Percentiles rank a stretch among this genome's conserved stretches.
Conservation (phyloP, 2,888 invertebrate genomes). For the Congeria kusceri region DNA sequence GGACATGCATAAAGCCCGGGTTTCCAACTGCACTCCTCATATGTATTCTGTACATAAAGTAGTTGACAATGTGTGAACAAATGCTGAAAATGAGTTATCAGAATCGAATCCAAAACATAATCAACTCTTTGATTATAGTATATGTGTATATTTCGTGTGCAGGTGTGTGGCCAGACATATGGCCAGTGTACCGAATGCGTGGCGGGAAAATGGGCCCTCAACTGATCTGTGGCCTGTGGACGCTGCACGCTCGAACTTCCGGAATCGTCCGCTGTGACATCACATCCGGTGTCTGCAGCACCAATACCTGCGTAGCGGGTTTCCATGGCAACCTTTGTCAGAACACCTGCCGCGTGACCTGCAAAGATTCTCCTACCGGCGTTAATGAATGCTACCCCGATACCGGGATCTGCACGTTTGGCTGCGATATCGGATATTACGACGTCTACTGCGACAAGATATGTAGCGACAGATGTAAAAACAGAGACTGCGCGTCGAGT, state of each 20-base stretch:
- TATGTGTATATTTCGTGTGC: constrained; percentile 10
- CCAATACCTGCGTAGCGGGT: constrained; percentile 39
- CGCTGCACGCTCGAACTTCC: constrained; percentile 20
- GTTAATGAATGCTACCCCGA: constrained; percentile 33
- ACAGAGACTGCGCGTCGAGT: constrained; percentile 37
- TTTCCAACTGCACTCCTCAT: too few species aligned
- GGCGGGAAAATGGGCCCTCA: constrained; percentile 35
- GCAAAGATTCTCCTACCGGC: constrained; percentile 34
- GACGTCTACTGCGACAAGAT: constrained; percentile 37
- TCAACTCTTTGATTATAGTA: too few species aligned
- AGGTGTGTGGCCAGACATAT: constrained; percentile 28
- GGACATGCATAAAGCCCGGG: too few species aligned
- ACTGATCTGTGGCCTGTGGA: constrained; percentile 41
- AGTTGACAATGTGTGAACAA: too few species aligned
- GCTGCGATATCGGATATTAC: constrained; percentile 52
- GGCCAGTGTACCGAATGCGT: constrained; percentile 40
- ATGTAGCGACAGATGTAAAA: constrained; percentile 47
- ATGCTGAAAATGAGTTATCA: too few species aligned
- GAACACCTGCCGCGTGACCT: constrained; percentile 16
- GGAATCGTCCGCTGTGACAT: constrained; percentile 45
- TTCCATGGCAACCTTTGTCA: constrained; percentile 42
- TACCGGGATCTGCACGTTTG: constrained; percentile 48
- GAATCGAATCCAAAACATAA: too few species aligned
- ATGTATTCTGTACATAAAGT: too few species aligned
- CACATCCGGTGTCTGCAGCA: constrained; percentile 31